phyloP scores from a whole-genome alignment of 1,140 invertebrate species.

The Camponotus vicinus region DNA sequence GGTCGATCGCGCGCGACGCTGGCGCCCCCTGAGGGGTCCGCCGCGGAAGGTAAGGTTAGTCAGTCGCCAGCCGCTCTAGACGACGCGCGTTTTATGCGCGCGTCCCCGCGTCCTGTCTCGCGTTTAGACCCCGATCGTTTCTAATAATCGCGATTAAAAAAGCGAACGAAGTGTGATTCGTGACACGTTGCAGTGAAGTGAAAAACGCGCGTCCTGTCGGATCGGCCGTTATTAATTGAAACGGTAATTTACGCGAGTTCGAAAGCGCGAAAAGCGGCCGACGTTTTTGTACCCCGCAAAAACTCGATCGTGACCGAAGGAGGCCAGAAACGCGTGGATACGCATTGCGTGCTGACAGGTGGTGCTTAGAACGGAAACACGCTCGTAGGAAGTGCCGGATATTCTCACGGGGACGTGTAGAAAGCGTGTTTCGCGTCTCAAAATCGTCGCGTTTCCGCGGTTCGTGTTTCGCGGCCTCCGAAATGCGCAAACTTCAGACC shows the following conservation, averaged over 20 bases:
- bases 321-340: not conserved
- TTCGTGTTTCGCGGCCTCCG: too few relatives aligned
- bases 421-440: too few relatives aligned
- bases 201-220: not conserved
- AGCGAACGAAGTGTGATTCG: not conserved
- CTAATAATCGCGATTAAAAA: not conserved
- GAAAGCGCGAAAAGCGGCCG: too few relatives aligned
- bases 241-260: too few relatives aligned
- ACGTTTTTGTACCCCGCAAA: too few relatives aligned
- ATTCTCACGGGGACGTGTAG: not conserved
- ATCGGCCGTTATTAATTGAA: not conserved
- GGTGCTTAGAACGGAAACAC: not conserved
- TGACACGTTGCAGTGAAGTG: too few relatives aligned
- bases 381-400: not conserved
- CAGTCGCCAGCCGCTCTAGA: conserved; percentile 80
- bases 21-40: conserved; percentile 80
- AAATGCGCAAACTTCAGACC: too few relatives aligned
- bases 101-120: not conserved
- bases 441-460: too few relatives aligned
- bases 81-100: conserved; percentile 69
- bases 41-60: conserved; percentile 80
- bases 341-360: conserved; percentile 26
- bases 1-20: conserved; percentile 61
- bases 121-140: conserved; percentile 46
- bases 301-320: not conserved